Base-by-base conservation (phyloP, 2,113 vertebrate species). In the Gulo gulo region DNA sequence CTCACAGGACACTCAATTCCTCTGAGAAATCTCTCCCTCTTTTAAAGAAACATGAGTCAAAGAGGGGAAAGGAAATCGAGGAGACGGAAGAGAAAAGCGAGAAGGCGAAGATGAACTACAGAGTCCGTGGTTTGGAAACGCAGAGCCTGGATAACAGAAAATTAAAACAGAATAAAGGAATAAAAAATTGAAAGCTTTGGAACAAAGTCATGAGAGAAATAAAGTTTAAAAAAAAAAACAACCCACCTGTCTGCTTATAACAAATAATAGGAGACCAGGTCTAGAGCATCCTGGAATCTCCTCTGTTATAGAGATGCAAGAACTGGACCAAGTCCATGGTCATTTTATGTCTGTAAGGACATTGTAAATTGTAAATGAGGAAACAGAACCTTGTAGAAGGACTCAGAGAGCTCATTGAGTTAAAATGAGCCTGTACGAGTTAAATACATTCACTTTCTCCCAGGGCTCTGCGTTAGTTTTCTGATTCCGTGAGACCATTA, bases 391-490 rank as follows among this genome's bases (percentile, higher is more conserved):
- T 86, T 67, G 14, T 73, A 93, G 61, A 24, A 55, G 31, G 34
- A 97, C 92, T 26, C n/a, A 88, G 29, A 94, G 89, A 82, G 34
- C 52, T 94, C 59, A 76, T 94, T 59, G 97, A 94, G 59, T 97
- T 97, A 93, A 78, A 65, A 84, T 2, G 69, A 67, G 36, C 67
- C 34, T 34, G 79, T 84, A 26, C 47, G 91, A 85, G 80, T 96
- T 71, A 82, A 96, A 80, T 91, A 87, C 61, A 80, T 74, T 90
- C 0, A 34, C 9, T 83, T 79, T 55, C n/a, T 89, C 47, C 0
- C 92, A 84, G 59, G 73, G 93, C 78, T 97, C 81, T 90, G 96
- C 26, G 71, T 83, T 47, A 97, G 59, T 42, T 93, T 97, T 93
- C 29, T 21, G 1, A 50, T 95, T 97, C 85, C 74, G 73, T 57